Base-by-base conservation (phyloP, 2,113 vertebrate species). In the Pelecanoides urinatrix region DNA sequence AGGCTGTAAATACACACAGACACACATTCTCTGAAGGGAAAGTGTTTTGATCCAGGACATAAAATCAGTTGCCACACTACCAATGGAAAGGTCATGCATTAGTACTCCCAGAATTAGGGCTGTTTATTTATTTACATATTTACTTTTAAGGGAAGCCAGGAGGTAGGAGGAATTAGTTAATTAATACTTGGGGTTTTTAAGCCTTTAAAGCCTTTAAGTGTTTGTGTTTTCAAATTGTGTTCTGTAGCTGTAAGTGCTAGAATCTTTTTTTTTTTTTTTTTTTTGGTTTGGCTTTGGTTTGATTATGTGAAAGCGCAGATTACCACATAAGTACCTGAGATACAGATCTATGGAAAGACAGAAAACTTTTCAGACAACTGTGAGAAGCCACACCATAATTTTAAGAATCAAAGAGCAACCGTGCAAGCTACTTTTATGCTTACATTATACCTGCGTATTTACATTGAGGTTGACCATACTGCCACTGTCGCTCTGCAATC, bases 251-350 rank as follows among this genome's bases (percentile, higher is more conserved):
- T 50, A 25, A 25, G 6, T 63, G 3, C 23, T 68, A 53, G 8
- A 68, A 45, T 25, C 14, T 40, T 40, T 40, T 40, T 40, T 40
- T 7, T 26, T 76, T 52, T 4, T 16, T 88, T 90, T 75, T 27
- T 1, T 56, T 76, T 73, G 5, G 3, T 58, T 94, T 94, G 19
- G 27, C 25, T 74, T 85, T 75, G 52, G 12, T 26, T 77, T 55
- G 16, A 42, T 67, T 67, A 52, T 2, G 4, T 18, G 26, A 53
- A 75, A 78, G 44, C 1, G 0, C n/a, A 50, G 26, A 55, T 63
- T 72, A 16, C 11, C 6, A 13, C 2, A 0, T 22, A 56, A 68
- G 4, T n/a, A 40, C 62, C 29, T 13, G 15, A 68, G 44, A 29
- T 47, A 47, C 3, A 15, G 15, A 53, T 23, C 15, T 40, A 19